Evolutionary conservation across 2,797 vertebrate species (phyloP), one percentile per base, ranked within the genome.

Genomic region (Pogonophryne albipinna): DNA sequence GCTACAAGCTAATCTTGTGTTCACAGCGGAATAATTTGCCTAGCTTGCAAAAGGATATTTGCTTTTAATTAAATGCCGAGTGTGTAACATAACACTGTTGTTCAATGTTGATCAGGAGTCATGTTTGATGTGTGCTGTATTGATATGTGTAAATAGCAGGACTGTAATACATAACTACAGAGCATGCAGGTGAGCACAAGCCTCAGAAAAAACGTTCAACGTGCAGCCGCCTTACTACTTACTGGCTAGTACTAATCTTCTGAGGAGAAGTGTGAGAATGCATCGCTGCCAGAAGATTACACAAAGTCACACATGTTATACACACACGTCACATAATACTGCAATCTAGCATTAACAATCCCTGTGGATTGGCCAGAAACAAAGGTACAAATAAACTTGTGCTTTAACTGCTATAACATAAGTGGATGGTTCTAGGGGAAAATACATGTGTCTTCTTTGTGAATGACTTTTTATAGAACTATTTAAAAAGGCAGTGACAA

Each of bases 21-120:
- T 88, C 61, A 51, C 66, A 65, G 65, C 74, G 63, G 19, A 87
- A 86, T 85, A 83, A 83, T 83, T 82, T 70, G 52, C 59, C 52
- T 47, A 23, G 70, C 74, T 85, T 75, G 59, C 65, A 64, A 84
- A 78, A 65, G 67, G 66, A 75, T 77, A 74, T 85, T 87, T 84
- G 77, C 63, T 70, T 74, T 38, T 71, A 69, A 75, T 66, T 71
- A 62, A 77, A 66, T 31, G 71, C 79, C 67, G 63, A 83, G 67
- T 75, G 66, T 64, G 74, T 83, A 76, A 74, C 60, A 69, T 57
- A 63, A 75, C 73, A 41, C 57, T 23, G 46, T 60, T 70, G 64
- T 77, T 61, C 51, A 74, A 64, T 66, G 69, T 65, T 59, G 60
- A 74, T 58, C 41, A 57, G 34, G 66, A 80, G 41, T 55, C 67